A percentile compares a stretch with the other conserved stretches of the same genome.
Conservation (phyloP, 2,888 invertebrate species). For the Conomelus anceps region DNA sequence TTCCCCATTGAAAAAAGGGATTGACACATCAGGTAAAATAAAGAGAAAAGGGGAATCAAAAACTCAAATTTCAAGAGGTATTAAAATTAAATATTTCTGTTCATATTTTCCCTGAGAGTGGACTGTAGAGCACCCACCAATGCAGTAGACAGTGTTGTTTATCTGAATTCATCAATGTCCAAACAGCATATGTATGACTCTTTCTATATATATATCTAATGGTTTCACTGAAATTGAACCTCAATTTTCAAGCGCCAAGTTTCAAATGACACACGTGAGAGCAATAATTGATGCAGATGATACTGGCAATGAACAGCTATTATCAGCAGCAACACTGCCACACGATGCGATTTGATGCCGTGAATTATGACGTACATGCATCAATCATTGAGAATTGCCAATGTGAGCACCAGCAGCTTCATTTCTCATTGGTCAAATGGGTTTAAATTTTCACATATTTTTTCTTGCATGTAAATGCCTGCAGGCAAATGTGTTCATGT, state of each 20-base stretch:
- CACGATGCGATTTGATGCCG: not conserved
- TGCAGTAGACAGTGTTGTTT: too few relatives aligned
- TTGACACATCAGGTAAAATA: too few relatives aligned
- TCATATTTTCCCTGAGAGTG: too few relatives aligned
- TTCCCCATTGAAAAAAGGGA: too few relatives aligned
- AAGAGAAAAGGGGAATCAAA: too few relatives aligned
- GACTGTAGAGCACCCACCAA: too few relatives aligned
- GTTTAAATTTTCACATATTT: not conserved
- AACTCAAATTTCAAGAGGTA: too few relatives aligned
- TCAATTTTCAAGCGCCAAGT: not conserved
- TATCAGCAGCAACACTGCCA: not conserved
- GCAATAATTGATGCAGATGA: not conserved
- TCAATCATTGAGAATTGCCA: not conserved
- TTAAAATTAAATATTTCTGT: too few relatives aligned
- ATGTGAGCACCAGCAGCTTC: too few relatives aligned
- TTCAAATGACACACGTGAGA: not conserved
- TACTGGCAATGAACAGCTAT: not conserved
- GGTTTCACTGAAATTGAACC: not conserved
- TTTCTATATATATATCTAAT: not conserved
- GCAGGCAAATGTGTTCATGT: not conserved
- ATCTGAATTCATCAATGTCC: not conserved
- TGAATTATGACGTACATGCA: not conserved
- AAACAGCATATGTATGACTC: not conserved
- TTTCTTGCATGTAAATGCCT: not conserved
- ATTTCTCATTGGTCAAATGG: too few relatives aligned